Evolutionary conservation across 2,797 vertebrate species (phyloP).

Genomic region (Coccyzus lansbergi): DNA sequence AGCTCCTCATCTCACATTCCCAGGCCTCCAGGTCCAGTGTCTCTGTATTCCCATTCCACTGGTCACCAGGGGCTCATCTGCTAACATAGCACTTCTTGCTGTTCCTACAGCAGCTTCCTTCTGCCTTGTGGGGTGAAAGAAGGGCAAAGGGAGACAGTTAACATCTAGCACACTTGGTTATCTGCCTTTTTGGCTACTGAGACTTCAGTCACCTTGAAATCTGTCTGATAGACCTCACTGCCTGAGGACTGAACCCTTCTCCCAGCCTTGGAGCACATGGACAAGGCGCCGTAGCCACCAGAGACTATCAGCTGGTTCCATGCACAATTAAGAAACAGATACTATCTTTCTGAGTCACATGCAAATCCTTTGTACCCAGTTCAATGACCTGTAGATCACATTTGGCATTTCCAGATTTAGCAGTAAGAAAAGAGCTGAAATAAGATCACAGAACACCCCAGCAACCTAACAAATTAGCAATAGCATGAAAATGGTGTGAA

Average conservation of each 20-base stretch:
- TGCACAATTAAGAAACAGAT: background rate
- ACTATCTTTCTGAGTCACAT: background rate
- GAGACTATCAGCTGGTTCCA: background rate
- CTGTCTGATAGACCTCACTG: background rate
- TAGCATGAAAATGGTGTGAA: background rate
- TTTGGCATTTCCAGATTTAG: background rate
- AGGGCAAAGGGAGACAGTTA: background rate
- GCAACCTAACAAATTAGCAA: background rate
- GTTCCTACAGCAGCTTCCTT: background rate
- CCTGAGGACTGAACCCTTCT: background rate
- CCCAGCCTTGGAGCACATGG: accelerated
- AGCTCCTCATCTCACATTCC: background rate
- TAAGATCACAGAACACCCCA: background rate
- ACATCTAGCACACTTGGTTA: background rate
- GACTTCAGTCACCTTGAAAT: background rate
- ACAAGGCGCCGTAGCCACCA: background rate
- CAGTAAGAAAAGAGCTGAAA: background rate
- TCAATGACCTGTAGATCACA: background rate
- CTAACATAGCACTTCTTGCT: background rate
- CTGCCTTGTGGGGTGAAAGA: background rate
- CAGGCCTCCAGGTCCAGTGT: background rate
- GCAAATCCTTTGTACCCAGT: background rate
- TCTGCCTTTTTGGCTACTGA: background rate
- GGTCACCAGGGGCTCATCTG: accelerated
- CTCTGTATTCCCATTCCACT: background rate